Evolutionary conservation across 2,797 vertebrate species (phyloP), one percentile per base, ranked within the genome.

Genomic region (Poeciliopsis paucimaculata): DNA sequence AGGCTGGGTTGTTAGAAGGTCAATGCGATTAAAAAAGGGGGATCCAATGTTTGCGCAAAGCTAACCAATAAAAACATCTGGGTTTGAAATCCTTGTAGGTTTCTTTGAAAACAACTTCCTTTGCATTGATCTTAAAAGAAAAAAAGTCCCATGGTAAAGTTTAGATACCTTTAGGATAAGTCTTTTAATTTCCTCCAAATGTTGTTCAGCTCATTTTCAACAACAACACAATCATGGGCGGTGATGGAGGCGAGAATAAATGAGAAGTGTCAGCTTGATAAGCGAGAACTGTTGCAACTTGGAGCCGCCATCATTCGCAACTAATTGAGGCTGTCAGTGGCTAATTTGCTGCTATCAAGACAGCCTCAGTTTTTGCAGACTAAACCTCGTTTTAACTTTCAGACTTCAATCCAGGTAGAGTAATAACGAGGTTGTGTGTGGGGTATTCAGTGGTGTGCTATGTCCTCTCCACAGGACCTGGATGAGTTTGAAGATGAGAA

Each of bases 401-500:
- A 72, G 47, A 74, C 64, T 66, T 64, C 45, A 43, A 47, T 41
- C 80, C 72, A 43, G 53, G 77, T 15, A 0, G 0, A 57, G 73
- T 18, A 57, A 34, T 0, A 34, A 18, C 11, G 72, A 62, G 39
- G 77, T 60, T 31, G 31, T 23, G 36, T 43, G 23, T 36, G 82
- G 76, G 87, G 85, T 81, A 80, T 77, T 83, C 28, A 26, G 2
- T 10, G 7, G 31, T 72, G 79, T 64, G 20, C 39, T 76, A 3
- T 80, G n/a, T n/a, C 28, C 41, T 72, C 87, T 86, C 82, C 71
- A 34, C 90, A 99, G 98, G 98, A 99, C 82, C 95, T 99, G 91
- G 98, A 99, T 88, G 98, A 99, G 88, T 96, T 99, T 72, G 98
- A 99, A 92, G 98, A 99, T 60, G 98, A 99, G 95, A 99, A 99